Evolutionary conservation across 2,888 invertebrate genomes (phyloP).

Genomic region (Microchrysa polita): DNA sequence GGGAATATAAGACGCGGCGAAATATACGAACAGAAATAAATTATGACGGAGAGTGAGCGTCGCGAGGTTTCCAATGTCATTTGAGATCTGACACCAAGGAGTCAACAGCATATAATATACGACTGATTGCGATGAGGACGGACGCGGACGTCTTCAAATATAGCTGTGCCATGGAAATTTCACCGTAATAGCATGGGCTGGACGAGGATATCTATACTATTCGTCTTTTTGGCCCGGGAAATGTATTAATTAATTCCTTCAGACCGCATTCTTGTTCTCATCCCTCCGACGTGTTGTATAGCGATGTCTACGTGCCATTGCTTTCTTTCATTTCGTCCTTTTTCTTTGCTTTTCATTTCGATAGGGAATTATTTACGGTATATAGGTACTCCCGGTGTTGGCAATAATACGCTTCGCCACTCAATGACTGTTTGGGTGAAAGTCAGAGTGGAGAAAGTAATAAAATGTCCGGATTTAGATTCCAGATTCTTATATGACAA

Average conservation of each 20-base stretch:
- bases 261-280: slow-evolving; percentile 53
- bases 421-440: slow-evolving; percentile 17
- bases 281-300: slow-evolving; percentile 3
- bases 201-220: slow-evolving; percentile 5
- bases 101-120: slow-evolving; percentile 27
- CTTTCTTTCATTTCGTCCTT: not conserved
- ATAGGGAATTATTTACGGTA: slow-evolving; percentile 36
- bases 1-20: not conserved
- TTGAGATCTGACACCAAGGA: slow-evolving; percentile 31
- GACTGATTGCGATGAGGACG: too few species aligned
- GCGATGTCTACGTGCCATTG: slow-evolving; percentile 13
- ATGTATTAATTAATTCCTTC: slow-evolving; percentile 55
- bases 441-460: slow-evolving; percentile 44
- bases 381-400: slow-evolving; percentile 38
- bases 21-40: slow-evolving; percentile 4
- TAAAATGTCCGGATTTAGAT: slow-evolving; percentile 48
- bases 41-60: slow-evolving; percentile 10
- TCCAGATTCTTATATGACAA: slow-evolving; percentile 25
- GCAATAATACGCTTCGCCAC: slow-evolving; percentile 38
- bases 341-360: slow-evolving; percentile 21
- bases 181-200: slow-evolving; percentile 27
- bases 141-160: not conserved
- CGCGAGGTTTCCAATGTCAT: slow-evolving; percentile 5
- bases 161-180: slow-evolving; percentile 25
- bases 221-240: slow-evolving; percentile 45